Conservation (phyloP, 2,888 invertebrate species). For the Anodontia alba region DNA sequence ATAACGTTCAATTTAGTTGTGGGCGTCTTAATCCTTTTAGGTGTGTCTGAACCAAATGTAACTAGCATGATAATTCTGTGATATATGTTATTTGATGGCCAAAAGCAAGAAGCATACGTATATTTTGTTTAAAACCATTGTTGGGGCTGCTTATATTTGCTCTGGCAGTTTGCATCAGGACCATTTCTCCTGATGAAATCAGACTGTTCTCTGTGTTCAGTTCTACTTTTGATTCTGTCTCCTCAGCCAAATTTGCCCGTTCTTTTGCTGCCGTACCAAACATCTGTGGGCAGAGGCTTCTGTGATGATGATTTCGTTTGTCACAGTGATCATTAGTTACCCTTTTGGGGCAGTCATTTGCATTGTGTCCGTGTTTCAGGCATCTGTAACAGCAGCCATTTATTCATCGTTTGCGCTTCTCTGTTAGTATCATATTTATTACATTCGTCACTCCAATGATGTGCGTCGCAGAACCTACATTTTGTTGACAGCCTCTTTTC, state of each 20-base stretch:
- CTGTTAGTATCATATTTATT: slow-evolving; percentile 7
- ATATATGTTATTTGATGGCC: no score
- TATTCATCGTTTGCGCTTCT: neutral
- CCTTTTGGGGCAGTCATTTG: neutral
- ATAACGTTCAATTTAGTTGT: no score
- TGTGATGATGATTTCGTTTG: slow-evolving; percentile 10
- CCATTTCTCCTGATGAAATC: no score
- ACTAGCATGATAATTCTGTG: no score
- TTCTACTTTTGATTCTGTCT: neutral
- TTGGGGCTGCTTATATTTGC: no score
- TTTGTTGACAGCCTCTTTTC: neutral
- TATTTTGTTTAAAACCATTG: no score
- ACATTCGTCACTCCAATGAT: slow-evolving; percentile 1
- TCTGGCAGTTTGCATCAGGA: no score
- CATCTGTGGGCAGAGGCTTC: neutral
- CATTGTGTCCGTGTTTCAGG: neutral
- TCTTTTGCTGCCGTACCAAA: neutral
- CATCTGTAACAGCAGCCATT: neutral
- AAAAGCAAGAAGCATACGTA: no score
- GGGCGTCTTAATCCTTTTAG: no score
- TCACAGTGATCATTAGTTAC: neutral
- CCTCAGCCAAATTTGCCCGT: neutral
- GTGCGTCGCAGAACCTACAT: no score
- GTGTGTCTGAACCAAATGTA: no score
- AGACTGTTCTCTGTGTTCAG: no score